phyloP scores from a whole-genome alignment of 2,797 vertebrate genomes.

The Eidolon dupreanum region DNA sequence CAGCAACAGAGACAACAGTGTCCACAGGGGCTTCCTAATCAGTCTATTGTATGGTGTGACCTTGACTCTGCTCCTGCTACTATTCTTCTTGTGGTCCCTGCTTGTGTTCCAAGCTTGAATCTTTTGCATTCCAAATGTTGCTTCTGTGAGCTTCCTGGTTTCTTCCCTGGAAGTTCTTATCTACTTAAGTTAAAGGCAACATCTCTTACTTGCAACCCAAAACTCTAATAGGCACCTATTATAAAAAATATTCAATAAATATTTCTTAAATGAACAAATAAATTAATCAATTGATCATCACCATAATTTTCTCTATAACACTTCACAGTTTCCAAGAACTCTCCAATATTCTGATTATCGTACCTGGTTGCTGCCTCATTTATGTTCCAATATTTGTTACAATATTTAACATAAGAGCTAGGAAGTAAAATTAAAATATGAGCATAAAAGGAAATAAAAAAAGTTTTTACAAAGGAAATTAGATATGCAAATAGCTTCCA shows the following conservation, averaged over 20 bases:
- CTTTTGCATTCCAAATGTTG: background rate
- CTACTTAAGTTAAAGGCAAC: background rate
- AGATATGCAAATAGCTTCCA: background rate
- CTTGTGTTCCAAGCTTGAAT: background rate
- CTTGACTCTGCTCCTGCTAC: background rate
- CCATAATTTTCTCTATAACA: background rate
- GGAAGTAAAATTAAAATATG: background rate
- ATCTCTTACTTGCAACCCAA: background rate
- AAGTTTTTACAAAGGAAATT: background rate
- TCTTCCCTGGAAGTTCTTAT: background rate
- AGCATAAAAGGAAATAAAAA: background rate
- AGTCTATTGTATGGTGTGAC: background rate
- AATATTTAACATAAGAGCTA: background rate
- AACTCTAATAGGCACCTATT: background rate
- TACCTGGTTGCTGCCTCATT: background rate
- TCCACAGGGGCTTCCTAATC: background rate
- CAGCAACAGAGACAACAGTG: background rate
- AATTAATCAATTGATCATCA: background rate
- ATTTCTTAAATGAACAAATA: constrained; percentile 14
- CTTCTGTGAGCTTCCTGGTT: background rate
- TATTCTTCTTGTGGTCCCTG: background rate
- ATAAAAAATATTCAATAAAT: background rate
- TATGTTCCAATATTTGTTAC: constrained; percentile 1
- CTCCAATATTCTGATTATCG: background rate
- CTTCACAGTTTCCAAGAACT: background rate